Evolutionary conservation across 2,797 vertebrate species (phyloP).

Genomic region (Diceros bicornis): DNA sequence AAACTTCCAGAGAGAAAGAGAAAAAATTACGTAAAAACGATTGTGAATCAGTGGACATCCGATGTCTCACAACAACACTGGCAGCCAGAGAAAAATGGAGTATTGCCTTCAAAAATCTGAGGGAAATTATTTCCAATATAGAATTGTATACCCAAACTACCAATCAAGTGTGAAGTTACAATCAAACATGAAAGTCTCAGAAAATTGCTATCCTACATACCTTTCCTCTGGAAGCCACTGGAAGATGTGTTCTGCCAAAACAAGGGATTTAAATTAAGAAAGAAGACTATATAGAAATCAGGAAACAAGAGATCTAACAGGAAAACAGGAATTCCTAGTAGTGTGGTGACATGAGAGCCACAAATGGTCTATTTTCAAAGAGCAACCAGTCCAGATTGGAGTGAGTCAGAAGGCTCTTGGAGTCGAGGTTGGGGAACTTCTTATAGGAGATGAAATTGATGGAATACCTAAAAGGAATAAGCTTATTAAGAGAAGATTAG

Average conservation of each 20-base stretch:
- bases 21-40: neutral
- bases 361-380: neutral
- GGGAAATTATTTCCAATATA: neutral
- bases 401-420: neutral
- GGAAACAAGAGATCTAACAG: neutral
- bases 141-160: neutral
- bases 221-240: neutral
- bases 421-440: neutral
- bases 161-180: neutral
- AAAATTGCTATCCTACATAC: neutral
- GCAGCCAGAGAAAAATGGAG: neutral
- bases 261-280: neutral
- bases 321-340: conserved; percentile 17
- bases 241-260: neutral
- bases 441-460: neutral
- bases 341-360: neutral
- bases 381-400: neutral
- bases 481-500: conserved; percentile 6
- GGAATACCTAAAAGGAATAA: neutral
- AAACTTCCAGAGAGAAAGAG: neutral
- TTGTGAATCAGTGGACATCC: neutral
- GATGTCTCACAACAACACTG: neutral
- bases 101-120: neutral
- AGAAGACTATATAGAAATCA: neutral
- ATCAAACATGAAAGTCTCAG: neutral